A percentile compares a stretch with the other conserved stretches of the same genome.
These are phyloP conservation scores for Hipposideros larvatus DNA, from an alignment of 2,797 vertebrate species.

Conservation along the genomic window DNA sequence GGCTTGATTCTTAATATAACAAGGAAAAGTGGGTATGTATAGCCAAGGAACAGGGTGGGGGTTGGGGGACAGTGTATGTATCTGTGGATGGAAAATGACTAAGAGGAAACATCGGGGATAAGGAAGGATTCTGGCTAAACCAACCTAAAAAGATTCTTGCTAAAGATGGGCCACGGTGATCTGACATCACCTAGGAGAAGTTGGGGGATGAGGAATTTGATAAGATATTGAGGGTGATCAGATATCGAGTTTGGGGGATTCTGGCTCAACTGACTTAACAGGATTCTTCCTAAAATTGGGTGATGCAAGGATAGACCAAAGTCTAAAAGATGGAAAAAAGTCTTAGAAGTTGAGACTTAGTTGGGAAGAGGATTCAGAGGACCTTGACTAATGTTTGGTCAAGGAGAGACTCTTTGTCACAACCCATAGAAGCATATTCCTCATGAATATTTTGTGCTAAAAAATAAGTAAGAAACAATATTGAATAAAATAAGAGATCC, in stretches of 20 bases:
- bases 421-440: neutral
- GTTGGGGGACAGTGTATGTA: neutral
- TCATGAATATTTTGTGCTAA: neutral
- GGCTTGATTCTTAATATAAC: neutral
- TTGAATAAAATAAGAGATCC: neutral
- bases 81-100: neutral
- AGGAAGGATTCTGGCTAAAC: neutral
- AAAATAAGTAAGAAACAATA: neutral
- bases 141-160: neutral
- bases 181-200: neutral
- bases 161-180: neutral
- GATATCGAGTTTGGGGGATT: neutral
- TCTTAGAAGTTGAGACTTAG: neutral
- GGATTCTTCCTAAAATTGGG: conserved; percentile 2
- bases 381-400: neutral
- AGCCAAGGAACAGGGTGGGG: neutral
- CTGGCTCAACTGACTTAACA: neutral
- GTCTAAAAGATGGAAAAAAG: neutral
- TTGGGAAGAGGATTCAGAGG: neutral
- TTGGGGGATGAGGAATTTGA: neutral
- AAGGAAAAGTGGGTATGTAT: neutral
- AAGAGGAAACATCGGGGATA: neutral
- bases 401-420: neutral
- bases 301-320: neutral
- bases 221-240: neutral